These are phyloP conservation scores for Parauchenoglanis ngamensis DNA, from an alignment of 2,797 vertebrate genomes.

Conservation along the genomic window DNA sequence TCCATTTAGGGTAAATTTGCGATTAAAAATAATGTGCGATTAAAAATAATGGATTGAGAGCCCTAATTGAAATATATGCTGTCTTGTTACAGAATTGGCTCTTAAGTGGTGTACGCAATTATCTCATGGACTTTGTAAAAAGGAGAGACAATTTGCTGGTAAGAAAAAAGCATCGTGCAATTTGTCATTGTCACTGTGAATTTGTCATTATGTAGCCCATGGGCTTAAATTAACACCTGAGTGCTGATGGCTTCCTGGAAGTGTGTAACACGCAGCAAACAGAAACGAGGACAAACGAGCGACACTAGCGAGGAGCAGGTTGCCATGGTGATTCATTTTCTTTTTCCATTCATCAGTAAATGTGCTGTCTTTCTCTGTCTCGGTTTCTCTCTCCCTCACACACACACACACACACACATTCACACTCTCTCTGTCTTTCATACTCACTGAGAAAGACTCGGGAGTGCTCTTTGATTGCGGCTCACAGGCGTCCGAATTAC, in stretches of 20 bases:
- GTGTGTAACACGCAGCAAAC: conserved; percentile 8
- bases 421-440: neutral
- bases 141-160: neutral
- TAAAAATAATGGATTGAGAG: no score
- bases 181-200: neutral
- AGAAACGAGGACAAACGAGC: conserved; percentile 19
- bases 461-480: neutral
- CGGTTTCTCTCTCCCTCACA: neutral
- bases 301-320: conserved; percentile 5
- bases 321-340: conserved; percentile 45
- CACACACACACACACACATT: neutral
- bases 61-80: no score
- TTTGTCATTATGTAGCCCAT: neutral
- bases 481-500: conserved; percentile 10
- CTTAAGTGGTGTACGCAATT: neutral
- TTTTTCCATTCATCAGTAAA: conserved; percentile 40
- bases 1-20: no score
- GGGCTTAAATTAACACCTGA: neutral
- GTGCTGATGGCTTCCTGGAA: conserved; percentile 27
- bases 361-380: neutral
- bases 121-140: neutral
- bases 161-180: neutral
- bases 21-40: no score
- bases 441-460: neutral
- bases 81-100: no score